Conservation (phyloP, 2,113 vertebrate genomes). For the Pseudopipra pipra region DNA sequence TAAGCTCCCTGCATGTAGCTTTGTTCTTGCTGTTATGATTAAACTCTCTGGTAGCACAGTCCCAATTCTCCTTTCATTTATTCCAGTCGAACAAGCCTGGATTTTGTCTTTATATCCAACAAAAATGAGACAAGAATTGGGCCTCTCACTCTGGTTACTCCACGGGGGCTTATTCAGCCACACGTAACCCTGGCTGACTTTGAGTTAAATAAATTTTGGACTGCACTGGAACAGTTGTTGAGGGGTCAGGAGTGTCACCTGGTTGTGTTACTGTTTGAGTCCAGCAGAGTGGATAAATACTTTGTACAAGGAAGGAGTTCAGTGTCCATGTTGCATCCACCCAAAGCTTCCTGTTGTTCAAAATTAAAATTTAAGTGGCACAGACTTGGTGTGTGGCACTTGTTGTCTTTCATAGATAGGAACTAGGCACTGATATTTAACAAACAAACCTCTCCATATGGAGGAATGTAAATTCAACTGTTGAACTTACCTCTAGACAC, state of each 20-base stretch:
- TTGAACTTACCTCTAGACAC: neutral
- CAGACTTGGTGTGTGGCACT: neutral
- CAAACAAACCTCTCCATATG: neutral
- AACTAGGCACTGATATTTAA: neutral
- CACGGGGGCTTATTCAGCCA: neutral
- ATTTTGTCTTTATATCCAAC: neutral
- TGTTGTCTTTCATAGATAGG: neutral
- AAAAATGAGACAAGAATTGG: neutral
- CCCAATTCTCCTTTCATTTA: conserved; percentile 36
- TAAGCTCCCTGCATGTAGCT: conserved; percentile 29
- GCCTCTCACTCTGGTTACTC: neutral
- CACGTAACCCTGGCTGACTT: neutral
- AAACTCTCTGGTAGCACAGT: neutral
- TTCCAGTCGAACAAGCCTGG: neutral
- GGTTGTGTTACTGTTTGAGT: neutral
- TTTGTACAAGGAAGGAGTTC: neutral
- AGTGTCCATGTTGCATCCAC: neutral
- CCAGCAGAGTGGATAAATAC: neutral
- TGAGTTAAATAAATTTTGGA: neutral
- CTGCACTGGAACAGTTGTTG: neutral
- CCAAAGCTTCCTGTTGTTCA: neutral
- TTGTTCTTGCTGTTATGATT: conserved; percentile 33
- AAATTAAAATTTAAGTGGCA: neutral
- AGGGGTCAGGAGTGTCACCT: neutral
- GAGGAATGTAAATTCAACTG: neutral